A percentile compares a stretch with the other conserved stretches of the same genome.
phyloP scores from a whole-genome alignment of 2,888 invertebrate species.

The Epinotia bilunana region DNA sequence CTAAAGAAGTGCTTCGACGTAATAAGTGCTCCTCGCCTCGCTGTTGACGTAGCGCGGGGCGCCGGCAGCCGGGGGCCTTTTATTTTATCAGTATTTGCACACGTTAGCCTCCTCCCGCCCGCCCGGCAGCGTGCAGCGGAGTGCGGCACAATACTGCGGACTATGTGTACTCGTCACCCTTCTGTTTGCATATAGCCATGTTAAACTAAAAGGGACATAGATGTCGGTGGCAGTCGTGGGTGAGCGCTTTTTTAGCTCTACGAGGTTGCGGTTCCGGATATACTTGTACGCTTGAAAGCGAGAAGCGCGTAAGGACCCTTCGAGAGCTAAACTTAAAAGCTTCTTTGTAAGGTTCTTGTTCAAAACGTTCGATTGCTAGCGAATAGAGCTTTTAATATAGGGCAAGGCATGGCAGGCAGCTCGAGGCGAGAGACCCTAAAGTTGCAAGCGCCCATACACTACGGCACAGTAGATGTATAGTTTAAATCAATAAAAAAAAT shows the following conservation, averaged over 20 bases:
- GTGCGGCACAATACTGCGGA: slow-evolving; percentile 10
- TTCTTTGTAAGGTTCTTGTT: neutral
- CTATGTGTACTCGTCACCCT: slow-evolving; percentile 18
- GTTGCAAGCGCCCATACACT: no score
- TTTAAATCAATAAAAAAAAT: no score
- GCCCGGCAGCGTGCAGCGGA: no score
- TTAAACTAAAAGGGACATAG: neutral
- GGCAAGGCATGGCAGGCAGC: no score
- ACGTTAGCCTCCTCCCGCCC: slow-evolving; percentile 4
- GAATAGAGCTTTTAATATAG: neutral
- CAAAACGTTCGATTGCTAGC: neutral
- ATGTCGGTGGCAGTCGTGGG: neutral
- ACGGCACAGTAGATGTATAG: no score
- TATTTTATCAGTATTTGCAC: slow-evolving; percentile 42
- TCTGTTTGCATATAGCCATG: slow-evolving; percentile 10
- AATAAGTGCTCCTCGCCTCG: slow-evolving; percentile 3
- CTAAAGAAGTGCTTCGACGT: neutral
- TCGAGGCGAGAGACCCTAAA: no score
- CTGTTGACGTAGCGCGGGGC: neutral
- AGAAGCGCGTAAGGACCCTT: neutral
- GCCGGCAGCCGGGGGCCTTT: slow-evolving; percentile 13
- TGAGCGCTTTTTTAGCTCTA: neutral
- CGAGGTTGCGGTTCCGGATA: neutral
- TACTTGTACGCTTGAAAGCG: neutral
- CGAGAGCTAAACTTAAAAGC: neutral